These are phyloP conservation scores for Acleris laterana DNA, from an alignment of 2,888 invertebrate species.

Conservation along the genomic window DNA sequence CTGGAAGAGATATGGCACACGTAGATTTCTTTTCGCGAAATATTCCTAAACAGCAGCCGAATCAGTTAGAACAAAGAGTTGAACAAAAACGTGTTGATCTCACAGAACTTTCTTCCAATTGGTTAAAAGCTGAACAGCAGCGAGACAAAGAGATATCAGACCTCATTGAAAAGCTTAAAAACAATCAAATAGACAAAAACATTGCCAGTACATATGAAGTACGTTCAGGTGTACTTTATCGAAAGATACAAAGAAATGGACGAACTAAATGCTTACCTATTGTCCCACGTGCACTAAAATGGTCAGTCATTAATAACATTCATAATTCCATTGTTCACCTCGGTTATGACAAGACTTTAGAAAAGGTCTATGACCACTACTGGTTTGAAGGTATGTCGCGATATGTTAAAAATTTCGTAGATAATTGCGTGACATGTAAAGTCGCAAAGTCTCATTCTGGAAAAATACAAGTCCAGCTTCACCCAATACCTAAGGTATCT, in stretches of 20 bases:
- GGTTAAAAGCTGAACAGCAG: conserved; percentile 9
- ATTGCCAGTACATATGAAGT: conserved; percentile 11
- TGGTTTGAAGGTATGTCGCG: conserved; percentile 9
- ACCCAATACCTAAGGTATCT: background rate
- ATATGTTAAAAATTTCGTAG: background rate
- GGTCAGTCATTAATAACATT: no score
- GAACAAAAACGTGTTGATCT: no score
- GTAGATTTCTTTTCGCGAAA: no score
- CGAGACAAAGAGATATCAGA: no score
- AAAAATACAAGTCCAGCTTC: conserved; percentile 7
- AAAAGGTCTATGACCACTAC: conserved; percentile 7
- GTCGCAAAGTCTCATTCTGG: conserved; percentile 3
- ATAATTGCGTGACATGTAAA: conserved; percentile 1
- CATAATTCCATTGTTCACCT: conserved; percentile 7
- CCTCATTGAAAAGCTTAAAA: background rate
- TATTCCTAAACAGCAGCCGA: no score
- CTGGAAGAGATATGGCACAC: no score
- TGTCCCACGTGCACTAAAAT: conserved; percentile 2
- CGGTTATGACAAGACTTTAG: conserved; percentile 11
- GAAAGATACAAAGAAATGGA: conserved; percentile 8
- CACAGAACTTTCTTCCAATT: conserved; percentile 2
- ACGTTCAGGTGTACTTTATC: background rate
- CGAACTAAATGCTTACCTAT: conserved; percentile 1
- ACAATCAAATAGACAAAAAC: no score
- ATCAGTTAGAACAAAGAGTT: no score